Conservation (phyloP, 2,113 vertebrate genomes). For the Mormyrus iriodes region DNA sequence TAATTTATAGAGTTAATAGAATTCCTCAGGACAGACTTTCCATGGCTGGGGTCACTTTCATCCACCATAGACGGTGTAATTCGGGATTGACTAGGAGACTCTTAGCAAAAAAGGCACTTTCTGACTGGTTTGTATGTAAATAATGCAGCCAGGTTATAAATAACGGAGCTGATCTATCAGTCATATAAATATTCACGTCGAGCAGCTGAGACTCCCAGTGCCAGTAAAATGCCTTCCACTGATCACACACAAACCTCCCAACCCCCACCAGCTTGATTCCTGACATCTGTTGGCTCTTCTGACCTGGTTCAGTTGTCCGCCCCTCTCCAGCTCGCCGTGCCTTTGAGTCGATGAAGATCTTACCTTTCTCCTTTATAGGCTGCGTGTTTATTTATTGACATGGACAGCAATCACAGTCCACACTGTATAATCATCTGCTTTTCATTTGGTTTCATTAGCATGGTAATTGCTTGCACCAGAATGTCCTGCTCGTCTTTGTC, state of each 20-base stretch:
- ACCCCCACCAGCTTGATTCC: not conserved
- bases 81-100: not conserved
- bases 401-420: not conserved
- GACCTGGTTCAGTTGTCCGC: not conserved
- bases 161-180: not conserved
- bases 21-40: not conserved
- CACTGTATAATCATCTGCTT: not conserved
- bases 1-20: not conserved
- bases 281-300: not conserved
- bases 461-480: not conserved
- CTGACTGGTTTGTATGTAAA: not conserved
- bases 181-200: not conserved
- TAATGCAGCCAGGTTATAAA: not conserved
- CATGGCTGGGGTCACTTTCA: not conserved
- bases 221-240: not conserved
- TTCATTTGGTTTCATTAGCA: not conserved
- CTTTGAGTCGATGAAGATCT: not conserved
- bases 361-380: not conserved
- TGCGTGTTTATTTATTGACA: not conserved
- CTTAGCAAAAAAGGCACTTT: not conserved
- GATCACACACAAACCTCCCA: not conserved
- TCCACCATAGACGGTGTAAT: not conserved
- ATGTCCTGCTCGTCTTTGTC: not conserved
- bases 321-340: not conserved
- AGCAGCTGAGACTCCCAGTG: not conserved